Evolutionary conservation across 2,888 invertebrate genomes (phyloP).

Genomic region (Carabus problematicus): DNA sequence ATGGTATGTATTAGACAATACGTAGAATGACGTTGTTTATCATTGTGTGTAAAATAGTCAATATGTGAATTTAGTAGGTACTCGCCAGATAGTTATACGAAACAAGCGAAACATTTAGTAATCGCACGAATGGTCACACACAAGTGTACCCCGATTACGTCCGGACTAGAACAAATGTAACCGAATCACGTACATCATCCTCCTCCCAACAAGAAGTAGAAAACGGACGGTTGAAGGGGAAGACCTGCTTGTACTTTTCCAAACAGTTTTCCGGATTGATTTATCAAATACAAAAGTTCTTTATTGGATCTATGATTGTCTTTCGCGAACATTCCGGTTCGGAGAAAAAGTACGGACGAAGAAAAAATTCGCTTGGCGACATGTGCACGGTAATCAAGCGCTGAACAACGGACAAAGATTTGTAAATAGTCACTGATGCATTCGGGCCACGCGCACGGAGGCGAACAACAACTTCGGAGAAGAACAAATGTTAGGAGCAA

Average conservation of each 20-base stretch:
- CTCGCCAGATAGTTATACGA: not conserved
- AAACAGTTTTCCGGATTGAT: slow-evolving; percentile 33
- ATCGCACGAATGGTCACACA: slow-evolving; percentile 34
- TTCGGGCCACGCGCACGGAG: slow-evolving; percentile 17
- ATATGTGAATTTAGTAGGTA: too few relatives aligned
- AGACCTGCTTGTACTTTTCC: slow-evolving; percentile 15
- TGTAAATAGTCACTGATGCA: slow-evolving; percentile 18
- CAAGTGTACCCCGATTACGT: slow-evolving; percentile 29
- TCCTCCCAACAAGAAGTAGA: slow-evolving; percentile 4
- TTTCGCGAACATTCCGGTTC: slow-evolving; percentile 12
- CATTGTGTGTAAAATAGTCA: too few relatives aligned
- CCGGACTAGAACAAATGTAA: slow-evolving; percentile 29
- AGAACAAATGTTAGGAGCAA: slow-evolving; percentile 12
- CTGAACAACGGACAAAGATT: slow-evolving; percentile 21
- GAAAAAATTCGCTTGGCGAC: slow-evolving; percentile 9
- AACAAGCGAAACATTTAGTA: slow-evolving; percentile 28
- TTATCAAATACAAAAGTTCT: slow-evolving; percentile 53
- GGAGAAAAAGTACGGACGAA: slow-evolving; percentile 5
- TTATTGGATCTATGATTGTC: slow-evolving; percentile 56
- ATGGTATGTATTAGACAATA: not conserved
- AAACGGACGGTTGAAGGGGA: slow-evolving; percentile 1
- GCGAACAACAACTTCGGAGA: slow-evolving; percentile 12
- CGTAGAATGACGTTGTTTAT: slow-evolving; percentile 1
- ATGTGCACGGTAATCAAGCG: slow-evolving; percentile 27
- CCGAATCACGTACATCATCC: slow-evolving; percentile 31